Percentiles rank a stretch among this genome's conserved stretches.
These are phyloP conservation scores for Oxycera nigricornis DNA, from an alignment of 2,888 invertebrate species.

Conservation along the genomic window DNA sequence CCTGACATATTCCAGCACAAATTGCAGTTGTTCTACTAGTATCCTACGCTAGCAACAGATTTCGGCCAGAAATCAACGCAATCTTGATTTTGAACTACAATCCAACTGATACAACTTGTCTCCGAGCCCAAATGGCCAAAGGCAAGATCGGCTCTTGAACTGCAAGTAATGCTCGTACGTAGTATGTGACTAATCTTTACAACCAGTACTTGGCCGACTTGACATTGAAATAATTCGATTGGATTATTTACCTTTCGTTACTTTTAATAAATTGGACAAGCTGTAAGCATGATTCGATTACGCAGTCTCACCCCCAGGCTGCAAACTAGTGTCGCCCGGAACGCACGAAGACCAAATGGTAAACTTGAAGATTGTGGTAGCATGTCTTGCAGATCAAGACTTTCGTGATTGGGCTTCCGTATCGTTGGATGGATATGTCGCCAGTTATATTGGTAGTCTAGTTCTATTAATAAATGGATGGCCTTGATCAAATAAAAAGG, in stretches of 20 bases:
- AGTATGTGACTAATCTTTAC: background rate
- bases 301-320: background rate
- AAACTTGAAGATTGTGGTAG: background rate
- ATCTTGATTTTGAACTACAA: background rate
- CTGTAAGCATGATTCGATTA: background rate
- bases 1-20: too few species aligned
- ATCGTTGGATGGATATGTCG: background rate
- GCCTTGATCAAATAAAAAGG: background rate
- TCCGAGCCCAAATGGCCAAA: background rate
- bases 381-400: background rate
- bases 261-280: background rate
- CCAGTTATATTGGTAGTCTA: background rate
- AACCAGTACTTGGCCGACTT: background rate
- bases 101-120: slow-evolving; percentile 7
- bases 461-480: background rate
- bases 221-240: slow-evolving; percentile 23
- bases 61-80: background rate
- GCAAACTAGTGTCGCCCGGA: background rate
- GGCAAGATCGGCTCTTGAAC: slow-evolving; percentile 9
- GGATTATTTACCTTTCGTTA: background rate
- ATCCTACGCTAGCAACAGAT: background rate
- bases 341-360: background rate
- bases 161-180: slow-evolving; percentile 3
- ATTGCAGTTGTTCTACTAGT: too few species aligned
- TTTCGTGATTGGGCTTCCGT: background rate